Base-by-base conservation (phyloP, 2,113 vertebrate species). In the Chloroceryle aenea region DNA sequence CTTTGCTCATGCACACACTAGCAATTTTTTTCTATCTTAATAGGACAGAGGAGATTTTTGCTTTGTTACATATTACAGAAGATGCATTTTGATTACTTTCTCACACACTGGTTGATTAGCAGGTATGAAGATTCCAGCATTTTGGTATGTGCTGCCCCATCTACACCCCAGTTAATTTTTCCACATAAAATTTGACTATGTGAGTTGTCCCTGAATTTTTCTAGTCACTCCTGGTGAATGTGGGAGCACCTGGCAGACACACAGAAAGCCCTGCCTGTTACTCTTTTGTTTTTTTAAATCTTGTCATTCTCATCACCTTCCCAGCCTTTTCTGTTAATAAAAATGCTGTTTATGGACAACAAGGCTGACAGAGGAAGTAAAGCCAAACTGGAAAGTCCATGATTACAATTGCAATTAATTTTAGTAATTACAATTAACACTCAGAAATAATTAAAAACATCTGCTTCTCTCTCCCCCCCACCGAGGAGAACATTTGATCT, bases 141-240 rank as follows among this genome's bases (percentile, higher is more conserved):
- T 97, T 97, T 96, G 55, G 85, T 95, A 91, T 90, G 78, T 95
- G 92, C 93, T 93, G 85, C 92, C 85, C 80, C 80, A 96, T 94
- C 89, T 96, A 94, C 90, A 84, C 92, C 78, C 43, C 94, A 95
- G 86, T 97, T 97, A 92, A 97, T 96, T 97, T 97, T 97, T 95
- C 90, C 67, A 82, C 85, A 67, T 85, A 85, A 93, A 97, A 95
- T 92, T 90, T 96, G 74, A 92, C 86, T 94, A 66, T 92, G 69
- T 91, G 89, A 83, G 92, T 95, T 93, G 79, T 89, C 94, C 93
- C 87, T 96, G 96, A 94, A 93, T 93, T 96, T 88, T 97, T 96
- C 93, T 91, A 82, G 92, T 97, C 86, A 77, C 18, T 97, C 81
- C 81, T 93, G 79, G 91, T 50, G 88, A 97, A 91, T 91, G 93